Conservation (phyloP, 2,113 vertebrate genomes). For the Polypterus senegalus region DNA sequence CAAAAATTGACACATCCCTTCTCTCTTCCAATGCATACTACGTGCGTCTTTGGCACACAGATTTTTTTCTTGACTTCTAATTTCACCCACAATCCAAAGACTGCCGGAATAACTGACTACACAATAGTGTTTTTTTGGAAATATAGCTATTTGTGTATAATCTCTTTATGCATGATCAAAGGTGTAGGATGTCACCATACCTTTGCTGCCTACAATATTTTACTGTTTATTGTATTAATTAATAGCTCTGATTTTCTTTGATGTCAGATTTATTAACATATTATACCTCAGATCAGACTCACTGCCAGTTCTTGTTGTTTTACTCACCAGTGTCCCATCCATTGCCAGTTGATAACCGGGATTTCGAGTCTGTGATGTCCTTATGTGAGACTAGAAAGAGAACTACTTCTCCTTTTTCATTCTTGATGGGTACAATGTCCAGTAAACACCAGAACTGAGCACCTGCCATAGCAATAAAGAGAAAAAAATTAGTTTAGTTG, state of each 20-base stretch:
- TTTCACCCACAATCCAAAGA: no score
- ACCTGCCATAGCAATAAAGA: constrained; percentile 36
- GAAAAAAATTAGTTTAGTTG: neutral
- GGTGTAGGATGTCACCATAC: neutral
- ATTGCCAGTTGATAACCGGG: constrained; percentile 51
- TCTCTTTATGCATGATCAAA: neutral
- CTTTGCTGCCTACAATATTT: neutral
- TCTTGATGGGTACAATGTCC: constrained; percentile 84
- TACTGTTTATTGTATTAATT: neutral
- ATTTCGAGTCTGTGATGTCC: constrained; percentile 78
- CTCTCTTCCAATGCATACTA: no score
- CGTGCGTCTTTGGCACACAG: no score
- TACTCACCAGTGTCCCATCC: constrained; percentile 60
- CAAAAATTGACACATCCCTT: no score
- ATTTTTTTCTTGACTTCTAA: no score
- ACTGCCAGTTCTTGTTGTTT: neutral
- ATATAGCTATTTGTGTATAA: no score
- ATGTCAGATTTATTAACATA: no score
- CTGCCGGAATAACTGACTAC: no score
- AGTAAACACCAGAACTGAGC: constrained; percentile 80
- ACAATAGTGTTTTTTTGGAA: no score
- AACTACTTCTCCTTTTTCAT: constrained; percentile 81
- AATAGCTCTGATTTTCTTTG: no score
- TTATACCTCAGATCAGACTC: neutral
- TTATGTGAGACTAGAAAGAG: constrained; percentile 81